A percentile compares a stretch with the other conserved stretches of the same genome.
Evolutionary conservation across 2,888 invertebrate genomes (phyloP).

Genomic region (Cephus runcator): DNA sequence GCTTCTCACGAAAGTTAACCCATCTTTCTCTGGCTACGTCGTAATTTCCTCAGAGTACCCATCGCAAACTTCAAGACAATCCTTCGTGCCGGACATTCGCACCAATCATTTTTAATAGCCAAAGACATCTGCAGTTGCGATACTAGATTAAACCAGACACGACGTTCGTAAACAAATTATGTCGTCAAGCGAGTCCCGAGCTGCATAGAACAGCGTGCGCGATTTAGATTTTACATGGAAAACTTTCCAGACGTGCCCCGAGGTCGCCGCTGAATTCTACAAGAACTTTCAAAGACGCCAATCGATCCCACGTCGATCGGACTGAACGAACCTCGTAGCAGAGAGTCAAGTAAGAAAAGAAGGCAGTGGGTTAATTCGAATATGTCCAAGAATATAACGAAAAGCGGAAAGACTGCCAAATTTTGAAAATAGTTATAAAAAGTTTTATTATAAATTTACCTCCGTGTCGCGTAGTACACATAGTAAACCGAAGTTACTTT

Average conservation of each 20-base stretch:
- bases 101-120: conserved; percentile 46
- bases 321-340: not conserved
- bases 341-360: not conserved
- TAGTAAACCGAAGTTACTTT: not conserved
- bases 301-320: not conserved
- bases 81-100: conserved; percentile 22
- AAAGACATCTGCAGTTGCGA: conserved; percentile 29
- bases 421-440: not conserved
- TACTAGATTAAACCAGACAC: not conserved
- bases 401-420: not conserved
- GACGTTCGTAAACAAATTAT: not conserved
- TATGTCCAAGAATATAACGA: not conserved
- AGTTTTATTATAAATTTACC: not conserved
- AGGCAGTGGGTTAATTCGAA: not conserved
- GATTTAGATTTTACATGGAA: not conserved
- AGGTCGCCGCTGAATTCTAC: not conserved
- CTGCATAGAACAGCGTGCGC: not conserved
- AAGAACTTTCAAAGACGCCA: not conserved
- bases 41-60: not conserved
- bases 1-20: not conserved
- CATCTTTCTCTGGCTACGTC: not conserved
- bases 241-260: not conserved
- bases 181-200: not conserved
- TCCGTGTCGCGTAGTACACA: not conserved
- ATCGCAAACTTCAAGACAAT: not conserved